Conservation (phyloP, 1,140 invertebrate genomes). For the Probaryconus sp. region DNA sequence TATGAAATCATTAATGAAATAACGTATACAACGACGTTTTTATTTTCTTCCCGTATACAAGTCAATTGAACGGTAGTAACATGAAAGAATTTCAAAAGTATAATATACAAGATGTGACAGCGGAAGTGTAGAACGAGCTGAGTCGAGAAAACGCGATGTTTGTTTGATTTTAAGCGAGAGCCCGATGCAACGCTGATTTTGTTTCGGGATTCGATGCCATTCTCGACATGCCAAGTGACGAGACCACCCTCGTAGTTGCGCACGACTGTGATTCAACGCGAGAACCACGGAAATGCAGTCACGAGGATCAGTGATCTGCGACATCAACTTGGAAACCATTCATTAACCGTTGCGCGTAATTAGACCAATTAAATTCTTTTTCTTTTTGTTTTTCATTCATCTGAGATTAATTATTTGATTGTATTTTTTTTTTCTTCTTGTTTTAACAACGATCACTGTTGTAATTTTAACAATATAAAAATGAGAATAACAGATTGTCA, state of each 20-base stretch:
- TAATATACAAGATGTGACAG: slow-evolving; percentile 58
- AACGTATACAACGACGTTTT: background rate
- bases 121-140: slow-evolving; percentile 57
- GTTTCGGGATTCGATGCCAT: slow-evolving; percentile 45
- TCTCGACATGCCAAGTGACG: slow-evolving; percentile 45
- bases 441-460: too few relatives aligned
- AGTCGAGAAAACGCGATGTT: slow-evolving; percentile 45
- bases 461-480: too few relatives aligned
- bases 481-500: too few relatives aligned
- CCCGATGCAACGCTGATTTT: slow-evolving; percentile 47
- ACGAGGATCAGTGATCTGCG: slow-evolving; percentile 10
- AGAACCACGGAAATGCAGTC: slow-evolving; percentile 20
- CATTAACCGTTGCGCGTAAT: slow-evolving; percentile 7
- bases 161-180: slow-evolving; percentile 54
- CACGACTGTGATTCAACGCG: slow-evolving; percentile 31
- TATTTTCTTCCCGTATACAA: background rate
- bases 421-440: too few relatives aligned
- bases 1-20: slow-evolving; percentile 4
- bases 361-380: too few relatives aligned
- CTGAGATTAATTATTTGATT: too few relatives aligned
- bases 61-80: slow-evolving; percentile 9
- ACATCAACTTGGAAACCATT: slow-evolving; percentile 25
- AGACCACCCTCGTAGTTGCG: slow-evolving; percentile 45
- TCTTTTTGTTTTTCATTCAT: too few relatives aligned
- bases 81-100: slow-evolving; percentile 19